A percentile compares a stretch with the other conserved stretches of the same genome.
These are phyloP conservation scores for Electrona antarctica DNA, from an alignment of 2,113 vertebrate species.

Conservation along the genomic window DNA sequence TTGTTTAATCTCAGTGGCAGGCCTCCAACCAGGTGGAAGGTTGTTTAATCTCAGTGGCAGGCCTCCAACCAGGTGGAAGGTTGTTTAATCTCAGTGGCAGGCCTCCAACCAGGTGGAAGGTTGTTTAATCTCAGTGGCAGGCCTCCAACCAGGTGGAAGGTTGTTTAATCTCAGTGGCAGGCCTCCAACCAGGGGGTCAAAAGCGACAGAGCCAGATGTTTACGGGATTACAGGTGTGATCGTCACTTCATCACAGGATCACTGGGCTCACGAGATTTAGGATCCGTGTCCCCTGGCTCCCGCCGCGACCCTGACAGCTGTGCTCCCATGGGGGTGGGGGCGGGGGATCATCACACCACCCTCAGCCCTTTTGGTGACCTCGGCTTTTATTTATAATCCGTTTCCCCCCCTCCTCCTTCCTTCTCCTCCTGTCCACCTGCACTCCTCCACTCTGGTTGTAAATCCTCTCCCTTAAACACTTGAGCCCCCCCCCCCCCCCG, in stretches of 20 bases:
- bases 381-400: constrained; percentile 34
- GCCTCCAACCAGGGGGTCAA: neutral
- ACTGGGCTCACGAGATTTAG: neutral
- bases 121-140: too few species aligned
- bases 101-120: too few species aligned
- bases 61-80: too few species aligned
- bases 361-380: constrained; percentile 14
- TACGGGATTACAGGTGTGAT: constrained; percentile 49
- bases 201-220: neutral
- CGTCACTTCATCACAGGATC: neutral
- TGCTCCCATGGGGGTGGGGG: neutral
- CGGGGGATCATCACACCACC: constrained; percentile 9
- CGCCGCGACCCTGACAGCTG: constrained; percentile 2
- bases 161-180: too few species aligned
- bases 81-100: too few species aligned
- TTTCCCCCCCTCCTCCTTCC: constrained; percentile 29
- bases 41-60: too few species aligned
- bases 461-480: constrained; percentile 9
- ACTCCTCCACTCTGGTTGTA: constrained; percentile 19
- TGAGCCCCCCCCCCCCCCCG: too few species aligned
- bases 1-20: too few species aligned
- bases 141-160: too few species aligned
- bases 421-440: neutral
- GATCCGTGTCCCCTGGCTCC: constrained; percentile 4
- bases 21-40: too few species aligned